Percentiles rank a stretch among this genome's conserved stretches.
Evolutionary conservation across 2,797 vertebrate species (phyloP).

Genomic region (Hyperoplus immaculatus): DNA sequence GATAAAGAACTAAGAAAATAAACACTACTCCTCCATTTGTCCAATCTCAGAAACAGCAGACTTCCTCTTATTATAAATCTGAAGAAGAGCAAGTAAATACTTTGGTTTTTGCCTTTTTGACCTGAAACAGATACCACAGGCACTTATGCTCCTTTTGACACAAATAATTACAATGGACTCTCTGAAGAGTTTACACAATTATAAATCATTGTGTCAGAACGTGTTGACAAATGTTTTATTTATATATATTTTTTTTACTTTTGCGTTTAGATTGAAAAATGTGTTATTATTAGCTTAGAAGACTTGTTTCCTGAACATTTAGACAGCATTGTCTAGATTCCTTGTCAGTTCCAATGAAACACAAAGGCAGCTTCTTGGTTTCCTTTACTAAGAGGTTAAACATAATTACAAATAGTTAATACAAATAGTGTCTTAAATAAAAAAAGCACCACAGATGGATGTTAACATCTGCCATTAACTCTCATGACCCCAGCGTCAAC

Average conservation of each 20-base stretch:
- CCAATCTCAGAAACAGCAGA: slow-evolving; percentile 38
- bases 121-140: slow-evolving; percentile 16
- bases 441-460: neutral
- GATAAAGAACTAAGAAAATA: slow-evolving; percentile 24
- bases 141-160: slow-evolving; percentile 23
- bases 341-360: neutral
- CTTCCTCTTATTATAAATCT: slow-evolving; percentile 41
- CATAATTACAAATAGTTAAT: neutral
- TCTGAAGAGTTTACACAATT: slow-evolving; percentile 11
- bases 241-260: neutral
- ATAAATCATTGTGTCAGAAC: slow-evolving; percentile 13
- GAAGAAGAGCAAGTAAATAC: slow-evolving; percentile 56
- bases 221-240: neutral
- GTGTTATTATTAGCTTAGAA: neutral
- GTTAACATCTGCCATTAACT: neutral
- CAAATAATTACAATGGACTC: slow-evolving; percentile 34
- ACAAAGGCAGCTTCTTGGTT: neutral
- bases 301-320: neutral
- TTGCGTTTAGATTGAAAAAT: slow-evolving; percentile 4
- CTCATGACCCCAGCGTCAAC: neutral
- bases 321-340: neutral
- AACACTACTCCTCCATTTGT: slow-evolving; percentile 55
- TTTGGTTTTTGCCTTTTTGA: slow-evolving; percentile 41
- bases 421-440: neutral
- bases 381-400: neutral